Evolutionary conservation across 2,113 vertebrate genomes (phyloP), one percentile per base, ranked within the genome.

Genomic region (Lepisosteus osseus): DNA sequence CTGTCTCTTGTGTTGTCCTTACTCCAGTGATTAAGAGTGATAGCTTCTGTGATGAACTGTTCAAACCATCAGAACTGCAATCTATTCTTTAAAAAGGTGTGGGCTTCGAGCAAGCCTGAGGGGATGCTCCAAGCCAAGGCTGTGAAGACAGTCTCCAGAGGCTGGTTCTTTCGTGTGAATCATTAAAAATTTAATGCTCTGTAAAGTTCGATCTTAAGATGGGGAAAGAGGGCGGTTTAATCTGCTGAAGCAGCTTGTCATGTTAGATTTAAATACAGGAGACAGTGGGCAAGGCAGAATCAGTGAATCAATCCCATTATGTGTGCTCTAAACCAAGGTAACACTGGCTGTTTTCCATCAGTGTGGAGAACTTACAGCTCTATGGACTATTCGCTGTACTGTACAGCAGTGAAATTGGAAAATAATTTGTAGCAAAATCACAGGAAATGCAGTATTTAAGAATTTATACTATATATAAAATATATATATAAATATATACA

Each of bases 111-210:
- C 84, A 84, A 75, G 70, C 78, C 69, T 67, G 72, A 11, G n/a
- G 62, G 11, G 42, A 67, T 43, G 70, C 67, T 56, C 9, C 78
- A 57, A 76, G 75, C 75, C 79, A 74, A 75, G 76, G 57, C 76
- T 61, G 76, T 79, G 65, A 47, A 84, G 78, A 79, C 79, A 84
- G 81, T 82, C 83, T 80, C 61, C 76, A 78, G 82, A 80, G 78
- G 76, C 71, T 73, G 71, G 75, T 82, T 80, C 76, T 87, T 83
- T 29, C 84, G 74, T 76, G 84, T 88, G 86, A 88, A 92, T 89
- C 84, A 82, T 89, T 91, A 83, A 89, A 92, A 87, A 86, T 86
- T 69, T 87, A 90, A 84, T 83, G 80, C 83, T 77, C 85, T 86
- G 74, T 77, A 86, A 87, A 85, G 79, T 88, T 88, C 9, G 0